Conservation (phyloP, 53 echinoderm and acorn worm genomes). For the Crossaster papposus region DNA sequence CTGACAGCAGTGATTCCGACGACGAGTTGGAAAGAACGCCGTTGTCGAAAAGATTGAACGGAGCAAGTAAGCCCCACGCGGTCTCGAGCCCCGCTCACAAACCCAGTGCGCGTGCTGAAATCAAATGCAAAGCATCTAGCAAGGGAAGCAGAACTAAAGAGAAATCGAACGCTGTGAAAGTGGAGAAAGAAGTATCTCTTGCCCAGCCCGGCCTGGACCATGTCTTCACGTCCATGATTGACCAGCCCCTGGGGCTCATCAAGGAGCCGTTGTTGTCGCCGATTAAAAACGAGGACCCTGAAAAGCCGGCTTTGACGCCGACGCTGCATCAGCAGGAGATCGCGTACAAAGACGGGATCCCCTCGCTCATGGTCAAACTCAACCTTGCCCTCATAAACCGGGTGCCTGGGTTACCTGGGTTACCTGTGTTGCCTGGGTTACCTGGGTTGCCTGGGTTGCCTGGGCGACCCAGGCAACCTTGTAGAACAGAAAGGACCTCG, state of each 20-base stretch:
- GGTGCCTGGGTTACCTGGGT: constrained; percentile 31
- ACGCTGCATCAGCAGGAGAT: constrained; percentile 38
- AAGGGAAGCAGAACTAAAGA: constrained; percentile 51
- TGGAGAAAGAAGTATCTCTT: constrained; percentile 15
- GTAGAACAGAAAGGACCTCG: constrained; percentile 59
- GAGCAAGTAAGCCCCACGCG: constrained; percentile 30
- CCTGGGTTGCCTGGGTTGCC: no score
- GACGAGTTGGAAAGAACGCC: constrained; percentile 29
- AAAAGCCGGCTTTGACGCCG: constrained; percentile 21
- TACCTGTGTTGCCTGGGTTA: no score
- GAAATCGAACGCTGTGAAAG: constrained; percentile 8
- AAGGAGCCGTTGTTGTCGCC: constrained; percentile 58
- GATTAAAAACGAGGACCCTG: constrained; percentile 53
- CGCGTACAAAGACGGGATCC: constrained; percentile 51
- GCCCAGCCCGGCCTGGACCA: constrained; percentile 43
- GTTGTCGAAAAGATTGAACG: constrained; percentile 45
- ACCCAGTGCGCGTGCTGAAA: constrained; percentile 35
- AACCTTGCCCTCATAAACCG: constrained; percentile 50
- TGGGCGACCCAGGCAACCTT: constrained; percentile 15
- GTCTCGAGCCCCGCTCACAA: constrained; percentile 28
- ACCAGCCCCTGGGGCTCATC: constrained; percentile 13
- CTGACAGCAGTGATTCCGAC: constrained; percentile 59
- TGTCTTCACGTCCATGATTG: constrained; percentile 48
- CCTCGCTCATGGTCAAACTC: constrained; percentile 62
- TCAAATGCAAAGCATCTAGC: constrained; percentile 22